Percentiles rank a stretch among this genome's conserved stretches.
phyloP scores from a whole-genome alignment of 2,113 vertebrate genomes.

The Spea bombifrons region DNA sequence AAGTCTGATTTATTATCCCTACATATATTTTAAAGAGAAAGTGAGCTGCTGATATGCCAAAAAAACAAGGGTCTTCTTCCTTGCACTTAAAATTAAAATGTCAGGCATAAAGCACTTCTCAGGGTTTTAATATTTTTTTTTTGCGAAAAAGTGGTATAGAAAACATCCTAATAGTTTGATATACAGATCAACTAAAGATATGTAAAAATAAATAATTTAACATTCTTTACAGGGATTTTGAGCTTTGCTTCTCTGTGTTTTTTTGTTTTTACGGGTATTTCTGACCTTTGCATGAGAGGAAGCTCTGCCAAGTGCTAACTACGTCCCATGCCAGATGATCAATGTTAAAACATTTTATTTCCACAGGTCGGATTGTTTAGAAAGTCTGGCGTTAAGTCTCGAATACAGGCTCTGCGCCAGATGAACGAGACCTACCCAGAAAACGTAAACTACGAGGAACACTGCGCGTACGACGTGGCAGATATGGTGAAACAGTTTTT shows the following conservation, averaged over 20 bases:
- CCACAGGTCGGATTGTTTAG: conserved; percentile 92
- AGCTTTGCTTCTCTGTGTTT: background rate
- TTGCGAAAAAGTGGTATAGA: too few species aligned
- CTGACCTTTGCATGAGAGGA: background rate
- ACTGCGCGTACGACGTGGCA: conserved; percentile 93
- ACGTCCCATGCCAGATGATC: background rate
- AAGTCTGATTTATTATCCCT: too few species aligned
- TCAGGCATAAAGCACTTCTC: too few species aligned
- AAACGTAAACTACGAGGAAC: conserved; percentile 88
- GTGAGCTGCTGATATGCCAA: too few species aligned
- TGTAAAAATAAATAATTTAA: too few species aligned
- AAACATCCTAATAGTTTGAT: too few species aligned
- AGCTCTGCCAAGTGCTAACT: background rate
- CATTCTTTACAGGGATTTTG: background rate
- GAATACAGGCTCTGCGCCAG: conserved; percentile 89
- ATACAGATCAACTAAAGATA: too few species aligned
- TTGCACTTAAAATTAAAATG: too few species aligned
- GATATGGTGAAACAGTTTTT: conserved; percentile 99
- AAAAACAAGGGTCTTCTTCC: too few species aligned
- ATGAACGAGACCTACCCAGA: conserved; percentile 92
- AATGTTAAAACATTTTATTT: conserved; percentile 16
- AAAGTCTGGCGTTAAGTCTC: conserved; percentile 94
- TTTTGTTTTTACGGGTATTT: background rate
- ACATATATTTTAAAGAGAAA: too few species aligned
- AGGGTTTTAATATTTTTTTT: too few species aligned